Percentiles rank a stretch among this genome's conserved stretches.
phyloP scores from a whole-genome alignment of 2,888 invertebrate genomes.

The Aproaerema taeniolella region DNA sequence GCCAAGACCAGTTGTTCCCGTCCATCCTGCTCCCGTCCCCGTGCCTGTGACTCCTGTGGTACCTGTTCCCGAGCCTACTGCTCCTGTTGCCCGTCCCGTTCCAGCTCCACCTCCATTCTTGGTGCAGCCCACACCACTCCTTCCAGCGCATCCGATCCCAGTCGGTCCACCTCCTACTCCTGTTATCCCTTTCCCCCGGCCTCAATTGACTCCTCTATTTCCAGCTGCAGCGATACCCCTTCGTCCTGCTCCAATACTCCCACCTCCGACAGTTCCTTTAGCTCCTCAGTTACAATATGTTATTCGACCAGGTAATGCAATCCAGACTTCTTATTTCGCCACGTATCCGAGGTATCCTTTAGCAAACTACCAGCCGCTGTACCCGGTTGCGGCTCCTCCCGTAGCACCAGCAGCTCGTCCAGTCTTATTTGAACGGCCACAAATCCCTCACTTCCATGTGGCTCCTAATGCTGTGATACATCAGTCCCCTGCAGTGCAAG shows the following conservation, averaged over 20 bases:
- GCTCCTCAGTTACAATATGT: constrained; percentile 51
- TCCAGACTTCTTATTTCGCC: constrained; percentile 64
- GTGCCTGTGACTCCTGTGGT: constrained; percentile 34
- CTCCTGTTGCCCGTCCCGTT: constrained; percentile 40
- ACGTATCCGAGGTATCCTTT: constrained; percentile 65
- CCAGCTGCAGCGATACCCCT: constrained; percentile 38
- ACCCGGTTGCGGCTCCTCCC: constrained; percentile 30
- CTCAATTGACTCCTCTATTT: constrained; percentile 41
- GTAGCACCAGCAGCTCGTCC: constrained; percentile 24
- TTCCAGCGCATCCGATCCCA: constrained; percentile 27
- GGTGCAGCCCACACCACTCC: constrained; percentile 27
- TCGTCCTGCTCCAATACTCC: constrained; percentile 33
- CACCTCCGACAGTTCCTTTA: constrained; percentile 26
- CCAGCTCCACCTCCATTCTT: constrained; percentile 38
- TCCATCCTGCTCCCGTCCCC: constrained; percentile 38
- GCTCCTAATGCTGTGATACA: constrained; percentile 30
- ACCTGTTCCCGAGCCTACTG: constrained; percentile 39
- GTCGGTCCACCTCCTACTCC: constrained; percentile 36
- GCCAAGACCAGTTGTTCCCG: constrained; percentile 50
- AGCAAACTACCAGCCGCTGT: constrained; percentile 45
- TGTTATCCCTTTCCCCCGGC: constrained; percentile 35
- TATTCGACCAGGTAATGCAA: constrained; percentile 61
- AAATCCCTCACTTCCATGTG: constrained; percentile 41
- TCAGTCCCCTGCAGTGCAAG: constrained; percentile 22
- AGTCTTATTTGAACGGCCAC: constrained; percentile 43